phyloP scores from a whole-genome alignment of 2,113 vertebrate genomes.

The Sisor rabdophorus region DNA sequence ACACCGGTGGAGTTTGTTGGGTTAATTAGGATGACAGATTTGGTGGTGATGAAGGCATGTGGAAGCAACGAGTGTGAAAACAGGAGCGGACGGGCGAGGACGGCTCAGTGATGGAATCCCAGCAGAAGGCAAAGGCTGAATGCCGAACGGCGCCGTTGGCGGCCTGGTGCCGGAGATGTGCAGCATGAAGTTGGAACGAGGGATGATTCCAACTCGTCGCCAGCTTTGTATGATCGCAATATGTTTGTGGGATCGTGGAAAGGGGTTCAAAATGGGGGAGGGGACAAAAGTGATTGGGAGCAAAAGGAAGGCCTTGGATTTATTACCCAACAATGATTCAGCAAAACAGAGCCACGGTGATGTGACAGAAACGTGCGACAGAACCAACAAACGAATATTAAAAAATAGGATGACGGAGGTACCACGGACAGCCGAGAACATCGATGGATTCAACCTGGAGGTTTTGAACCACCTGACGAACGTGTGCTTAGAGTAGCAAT shows the following conservation, averaged over 20 bases:
- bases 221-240: not conserved
- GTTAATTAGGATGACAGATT: constrained; percentile 55
- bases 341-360: not conserved
- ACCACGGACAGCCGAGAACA: not conserved
- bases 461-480: constrained; percentile 7
- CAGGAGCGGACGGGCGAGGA: constrained; percentile 35
- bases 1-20: constrained; percentile 50
- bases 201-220: not conserved
- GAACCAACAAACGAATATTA: not conserved
- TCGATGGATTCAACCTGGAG: not conserved
- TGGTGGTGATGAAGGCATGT: constrained; percentile 42
- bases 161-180: constrained; percentile 5
- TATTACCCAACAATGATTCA: constrained; percentile 27
- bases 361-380: not conserved
- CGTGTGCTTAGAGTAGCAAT: not conserved
- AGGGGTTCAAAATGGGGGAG: not conserved
- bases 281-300: not conserved
- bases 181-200: not conserved
- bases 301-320: constrained; percentile 28
- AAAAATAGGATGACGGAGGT: no score
- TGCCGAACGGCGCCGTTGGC: not conserved
- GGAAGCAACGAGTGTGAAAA: constrained; percentile 42
- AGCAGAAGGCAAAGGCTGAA: not conserved
- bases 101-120: constrained; percentile 38
- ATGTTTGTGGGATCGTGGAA: not conserved